Percentiles rank a stretch among this genome's conserved stretches.
Evolutionary conservation across 1,140 invertebrate species (phyloP).

Genomic region (Listronotus bonariensis): DNA sequence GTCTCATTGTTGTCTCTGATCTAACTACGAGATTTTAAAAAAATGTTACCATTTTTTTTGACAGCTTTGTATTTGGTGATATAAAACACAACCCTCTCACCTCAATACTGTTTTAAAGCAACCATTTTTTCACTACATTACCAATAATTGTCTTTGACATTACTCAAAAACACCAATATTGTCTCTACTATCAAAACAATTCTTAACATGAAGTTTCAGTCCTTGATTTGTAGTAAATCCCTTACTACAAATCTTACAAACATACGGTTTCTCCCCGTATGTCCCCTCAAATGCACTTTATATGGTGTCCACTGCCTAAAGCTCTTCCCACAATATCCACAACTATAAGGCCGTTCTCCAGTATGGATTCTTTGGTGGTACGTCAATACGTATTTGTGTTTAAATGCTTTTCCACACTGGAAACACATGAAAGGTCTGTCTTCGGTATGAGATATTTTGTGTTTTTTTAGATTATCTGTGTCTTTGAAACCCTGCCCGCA

Average conservation of each 20-base stretch:
- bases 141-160: neutral
- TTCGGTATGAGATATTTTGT: conserved; percentile 64
- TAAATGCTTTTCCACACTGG: conserved; percentile 59
- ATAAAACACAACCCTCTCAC: too few relatives aligned
- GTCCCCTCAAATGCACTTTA: conserved; percentile 58
- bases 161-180: neutral
- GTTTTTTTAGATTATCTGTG: conserved; percentile 62
- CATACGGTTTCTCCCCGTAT: conserved; percentile 45
- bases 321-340: conserved; percentile 58
- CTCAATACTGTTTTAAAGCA: too few relatives aligned
- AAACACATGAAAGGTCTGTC: conserved; percentile 58
- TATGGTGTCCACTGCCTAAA: conserved; percentile 55
- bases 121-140: too few relatives aligned
- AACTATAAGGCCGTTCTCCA: conserved; percentile 60
- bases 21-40: too few relatives aligned
- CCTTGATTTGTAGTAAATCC: conserved; percentile 36
- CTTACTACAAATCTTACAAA: conserved; percentile 31
- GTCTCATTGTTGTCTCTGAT: too few relatives aligned
- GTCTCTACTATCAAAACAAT: conserved; percentile 16
- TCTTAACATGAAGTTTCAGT: conserved; percentile 30
- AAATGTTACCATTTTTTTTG: too few relatives aligned
- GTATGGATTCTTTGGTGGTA: conserved; percentile 63
- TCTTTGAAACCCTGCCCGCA: conserved; percentile 63
- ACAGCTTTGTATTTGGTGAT: too few relatives aligned
- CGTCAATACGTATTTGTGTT: conserved; percentile 60